Base-by-base conservation (phyloP, 2,113 vertebrate genomes). In the Microtus oregoni region DNA sequence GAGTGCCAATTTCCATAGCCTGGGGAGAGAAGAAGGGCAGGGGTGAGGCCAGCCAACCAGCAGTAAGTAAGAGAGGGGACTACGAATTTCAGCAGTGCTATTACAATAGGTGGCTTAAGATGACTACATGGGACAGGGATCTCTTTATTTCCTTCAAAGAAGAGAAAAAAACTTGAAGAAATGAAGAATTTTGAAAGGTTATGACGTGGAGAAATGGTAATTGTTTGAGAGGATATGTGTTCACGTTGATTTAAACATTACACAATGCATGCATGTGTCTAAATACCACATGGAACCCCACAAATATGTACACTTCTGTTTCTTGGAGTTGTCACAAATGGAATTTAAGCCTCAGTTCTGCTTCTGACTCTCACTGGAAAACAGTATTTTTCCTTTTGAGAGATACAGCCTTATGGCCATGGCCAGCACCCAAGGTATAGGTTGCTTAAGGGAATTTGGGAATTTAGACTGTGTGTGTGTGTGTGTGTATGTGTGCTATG, bases 41-140 rank as follows among this genome's bases (percentile, higher is more conserved):
- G 8, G 55, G 12, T 2, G 0, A 72, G 11, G 15, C 0, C 8
- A 24, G 7, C 5, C 35, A 50, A 9, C 28, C 9, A n/a, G 14
- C 44, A 28, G 5, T 26, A 65, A n/a, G 4, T 75, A 38, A 63
- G 3, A 47, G 14, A 63, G 61, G 15, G 15, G 30, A n/a, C 5
- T 15, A 65, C 11, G 15, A 44, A 61, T 26, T 89, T 44, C 3
- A 32, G n/a, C 5, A 28, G 7, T 78, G 47, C 28, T 78, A 78
- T 32, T 50, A 50, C 28, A 50, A 30, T 47, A 50, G 12, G 47
- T 11, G 38, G 32, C n/a, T 30, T 3, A 44, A 35, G 87, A 61
- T 61, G 55, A 61, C n/a, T 13, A 22, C 24, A 11, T 35, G 14
- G 35, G 9, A 24, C 30, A 61, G 13, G 52, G 55, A 61, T 38